Base-by-base conservation (phyloP, 2,888 invertebrate species). In the Leptothorax acervorum region DNA sequence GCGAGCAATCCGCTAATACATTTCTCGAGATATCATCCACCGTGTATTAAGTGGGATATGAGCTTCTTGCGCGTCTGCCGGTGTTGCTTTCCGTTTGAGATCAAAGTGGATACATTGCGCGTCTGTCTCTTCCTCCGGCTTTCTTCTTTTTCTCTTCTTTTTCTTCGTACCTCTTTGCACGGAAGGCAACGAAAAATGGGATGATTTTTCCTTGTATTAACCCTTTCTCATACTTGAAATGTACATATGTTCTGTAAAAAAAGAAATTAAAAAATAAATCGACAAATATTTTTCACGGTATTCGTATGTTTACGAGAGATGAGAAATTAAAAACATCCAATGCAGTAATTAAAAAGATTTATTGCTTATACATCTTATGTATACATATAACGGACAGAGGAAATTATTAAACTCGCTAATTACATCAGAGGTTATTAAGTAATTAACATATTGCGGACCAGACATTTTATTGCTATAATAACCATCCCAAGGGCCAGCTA, bases 21-120 rank as follows among this genome's bases (percentile, higher is more conserved):
- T 83, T 85, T 86, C 85, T 75, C 84, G 75, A 60, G 70, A 53
- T 83, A 85, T 85, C 74, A 76, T 84, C 75, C 53, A 35, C 82
- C 55, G 42, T 65, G 83, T 85, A 90, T 87, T 89, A 89, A 90
- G 86, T 84, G 84, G 81, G 63, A 68, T 74, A 85, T 62, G 62
- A 79, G 79, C 85, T 89, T 86, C 87, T 87, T 85, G 83, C 86
- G 82, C 55, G 83, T 76, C 78, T 82, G 42, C 51, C 63, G n/a
- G n/a, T 83, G 73, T 65, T 78, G 71, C 85, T 85, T 84, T 79
- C 63, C 84, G 78, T 73, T 83, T 75, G 82, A 89, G 87, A 91
- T 91, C 91, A 91, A 91, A 91, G 90, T 42, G 28, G 62, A 73
- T 75, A 73, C 71, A 42, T 70, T 8, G 48, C 39, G 53, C 11